Base-by-base conservation (phyloP, 2,888 invertebrate genomes). In the Lycophotia porphyrea region DNA sequence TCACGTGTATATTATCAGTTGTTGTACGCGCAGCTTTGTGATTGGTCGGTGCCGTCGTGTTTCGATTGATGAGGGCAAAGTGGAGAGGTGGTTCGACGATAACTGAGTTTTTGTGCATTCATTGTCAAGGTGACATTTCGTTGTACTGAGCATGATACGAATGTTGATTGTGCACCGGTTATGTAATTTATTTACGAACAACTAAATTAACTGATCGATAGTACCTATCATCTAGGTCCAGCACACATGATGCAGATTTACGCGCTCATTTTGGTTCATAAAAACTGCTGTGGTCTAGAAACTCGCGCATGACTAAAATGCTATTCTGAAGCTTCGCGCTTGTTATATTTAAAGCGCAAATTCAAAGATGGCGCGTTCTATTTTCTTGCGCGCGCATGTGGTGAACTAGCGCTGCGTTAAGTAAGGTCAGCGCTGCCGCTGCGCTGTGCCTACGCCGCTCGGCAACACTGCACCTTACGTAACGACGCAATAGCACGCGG, bases 361-460 rank as follows among this genome's bases (percentile, higher is more conserved):
- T 77, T 70, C 74, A 78, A 87, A 87, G 81, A 86, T 87, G 84
- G 82, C 83, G 85, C 64, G 79, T 79, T 74, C 76, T 85, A 84
- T 87, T 81, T 76, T 71, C 74, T 31, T 76, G 84, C 81, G 86
- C 79, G 78, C 72, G 80, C 84, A 81, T 84, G 86, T 87, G 91
- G 87, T 86, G 88, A 93, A 93, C 93, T 90, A 90, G 90, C 80
- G 85, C 82, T 86, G 91, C 85, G 93, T 94, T 95, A 93, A 89
- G 94, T 92, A 92, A 94, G 94, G 94, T 94, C 94, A 94, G 94
- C 93, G 85, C 89, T 88, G 94, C 92, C 93, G 85, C 89, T 88
- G 94, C 92, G 84, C 88, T 88, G 91, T 90, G 91, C 88, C 72
- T 65, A 88, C 88, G 90, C 88, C 88, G 90, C 88, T 86, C 76